These are phyloP conservation scores for Pentalonia nigronervosa DNA, from an alignment of 1,140 invertebrate genomes.

Conservation along the genomic window DNA sequence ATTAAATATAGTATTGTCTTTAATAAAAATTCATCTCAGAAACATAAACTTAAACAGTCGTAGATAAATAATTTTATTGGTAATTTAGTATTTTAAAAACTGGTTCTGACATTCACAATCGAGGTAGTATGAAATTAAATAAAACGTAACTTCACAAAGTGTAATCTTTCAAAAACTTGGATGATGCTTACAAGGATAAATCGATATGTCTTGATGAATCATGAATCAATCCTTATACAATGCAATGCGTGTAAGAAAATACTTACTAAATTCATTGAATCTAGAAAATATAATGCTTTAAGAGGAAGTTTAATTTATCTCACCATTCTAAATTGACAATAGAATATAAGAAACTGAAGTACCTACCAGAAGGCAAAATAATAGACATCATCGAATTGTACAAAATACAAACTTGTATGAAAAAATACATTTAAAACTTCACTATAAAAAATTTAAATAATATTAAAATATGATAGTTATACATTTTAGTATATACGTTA, in stretches of 20 bases:
- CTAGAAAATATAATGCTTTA: not conserved
- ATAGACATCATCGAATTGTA: not conserved
- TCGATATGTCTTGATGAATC: not conserved
- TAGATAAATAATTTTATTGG: not conserved
- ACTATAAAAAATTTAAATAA: not conserved
- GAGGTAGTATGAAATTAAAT: not conserved
- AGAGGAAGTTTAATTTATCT: not conserved
- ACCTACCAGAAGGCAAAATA: not conserved
- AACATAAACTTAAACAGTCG: not conserved
- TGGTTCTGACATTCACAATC: not conserved
- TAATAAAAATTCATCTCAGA: not conserved
- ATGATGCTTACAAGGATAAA: not conserved
- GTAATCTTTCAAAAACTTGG: not conserved
- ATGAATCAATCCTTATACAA: not conserved
- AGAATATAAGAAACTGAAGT: not conserved
- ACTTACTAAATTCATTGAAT: not conserved
- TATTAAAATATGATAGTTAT: not conserved
- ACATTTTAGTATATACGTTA: not conserved
- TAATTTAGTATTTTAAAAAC: not conserved
- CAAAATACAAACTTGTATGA: not conserved
- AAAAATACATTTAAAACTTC: not conserved
- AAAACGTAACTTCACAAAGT: not conserved
- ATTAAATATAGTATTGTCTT: too few species aligned
- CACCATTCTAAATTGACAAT: not conserved
- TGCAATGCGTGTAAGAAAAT: not conserved